phyloP scores from a whole-genome alignment of 2,888 invertebrate species.

The Lepeophtheirus nordmannii region DNA sequence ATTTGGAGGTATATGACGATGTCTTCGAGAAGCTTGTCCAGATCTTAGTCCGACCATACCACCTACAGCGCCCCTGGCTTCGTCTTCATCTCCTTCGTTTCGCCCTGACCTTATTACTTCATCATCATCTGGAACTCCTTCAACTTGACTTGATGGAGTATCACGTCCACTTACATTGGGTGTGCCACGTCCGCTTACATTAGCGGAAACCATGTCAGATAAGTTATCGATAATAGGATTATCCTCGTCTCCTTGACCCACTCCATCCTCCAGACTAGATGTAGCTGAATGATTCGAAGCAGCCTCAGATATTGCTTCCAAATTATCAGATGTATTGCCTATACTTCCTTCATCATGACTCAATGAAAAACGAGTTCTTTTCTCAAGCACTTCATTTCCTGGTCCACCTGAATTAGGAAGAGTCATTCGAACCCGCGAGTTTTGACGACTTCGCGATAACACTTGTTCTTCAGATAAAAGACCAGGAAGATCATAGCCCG shows the following conservation, averaged over 20 bases:
- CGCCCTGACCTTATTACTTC: not conserved
- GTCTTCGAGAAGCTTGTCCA: not conserved
- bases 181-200: constrained; percentile 76
- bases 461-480: constrained; percentile 52
- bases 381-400: constrained; percentile 32
- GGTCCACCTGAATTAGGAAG: constrained; percentile 8
- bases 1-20: constrained; percentile 18
- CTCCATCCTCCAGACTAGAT: constrained; percentile 55
- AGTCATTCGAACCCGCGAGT: constrained; percentile 13
- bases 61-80: not conserved
- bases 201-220: constrained; percentile 92
- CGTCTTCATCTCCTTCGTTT: constrained; percentile 43
- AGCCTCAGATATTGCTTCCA: constrained; percentile 87
- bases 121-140: constrained; percentile 40
- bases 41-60: not conserved
- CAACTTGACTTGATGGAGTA: constrained; percentile 72
- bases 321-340: constrained; percentile 78
- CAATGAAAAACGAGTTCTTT: constrained; percentile 51
- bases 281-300: constrained; percentile 89
- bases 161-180: constrained; percentile 92
- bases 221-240: constrained; percentile 63
- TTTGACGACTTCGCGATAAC: constrained; percentile 28
- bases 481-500: constrained; percentile 47
- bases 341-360: constrained; percentile 82
- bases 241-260: constrained; percentile 61